These are phyloP conservation scores for Tetranychus piercei DNA, from an alignment of 2,888 invertebrate genomes.

Conservation along the genomic window DNA sequence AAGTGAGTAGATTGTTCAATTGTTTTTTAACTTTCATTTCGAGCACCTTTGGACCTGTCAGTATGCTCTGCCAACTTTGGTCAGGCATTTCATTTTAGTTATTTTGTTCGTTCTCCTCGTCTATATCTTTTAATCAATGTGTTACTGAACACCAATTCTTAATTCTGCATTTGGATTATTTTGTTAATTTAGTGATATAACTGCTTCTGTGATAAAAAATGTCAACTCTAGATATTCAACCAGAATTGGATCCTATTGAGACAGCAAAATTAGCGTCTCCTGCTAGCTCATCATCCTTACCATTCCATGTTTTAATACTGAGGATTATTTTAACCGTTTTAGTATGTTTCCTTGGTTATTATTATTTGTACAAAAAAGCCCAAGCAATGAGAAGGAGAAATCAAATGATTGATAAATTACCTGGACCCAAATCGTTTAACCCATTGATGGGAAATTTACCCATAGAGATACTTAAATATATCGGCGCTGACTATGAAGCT, in stretches of 20 bases:
- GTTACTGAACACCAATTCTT: neutral
- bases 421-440: slow-evolving; percentile 20
- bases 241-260: neutral
- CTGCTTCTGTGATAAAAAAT: neutral
- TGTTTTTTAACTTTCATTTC: neutral
- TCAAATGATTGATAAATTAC: slow-evolving; percentile 16
- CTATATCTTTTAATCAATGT: neutral
- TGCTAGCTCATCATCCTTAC: slow-evolving; percentile 34
- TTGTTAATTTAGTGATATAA: neutral
- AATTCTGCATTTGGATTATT: neutral
- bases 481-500: slow-evolving; percentile 17
- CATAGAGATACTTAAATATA: slow-evolving; percentile 16
- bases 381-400: neutral
- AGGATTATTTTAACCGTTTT: neutral
- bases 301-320: slow-evolving; percentile 24
- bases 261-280: slow-evolving; percentile 31
- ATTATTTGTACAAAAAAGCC: slow-evolving; percentile 8
- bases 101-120: neutral
- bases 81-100: neutral
- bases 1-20: neutral
- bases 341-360: neutral
- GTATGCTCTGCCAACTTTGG: neutral
- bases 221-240: neutral
- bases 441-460: slow-evolving; percentile 20
- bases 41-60: neutral